Conservation (phyloP, 2,888 invertebrate species). For the Raillietiella orientalis region DNA sequence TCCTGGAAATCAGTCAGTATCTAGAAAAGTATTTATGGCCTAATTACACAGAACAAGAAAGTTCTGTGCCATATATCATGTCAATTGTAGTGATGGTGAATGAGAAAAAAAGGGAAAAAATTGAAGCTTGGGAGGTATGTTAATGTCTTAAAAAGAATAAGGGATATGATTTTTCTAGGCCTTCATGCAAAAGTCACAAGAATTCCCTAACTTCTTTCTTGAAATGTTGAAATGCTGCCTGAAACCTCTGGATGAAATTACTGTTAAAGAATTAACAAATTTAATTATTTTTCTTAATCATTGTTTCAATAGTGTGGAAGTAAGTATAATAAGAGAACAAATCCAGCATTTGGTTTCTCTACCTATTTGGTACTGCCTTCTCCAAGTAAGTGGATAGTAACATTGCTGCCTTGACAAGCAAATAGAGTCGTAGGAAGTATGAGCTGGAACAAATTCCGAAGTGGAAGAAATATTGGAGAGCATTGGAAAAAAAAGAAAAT, state of each 20-base stretch:
- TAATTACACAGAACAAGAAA: slow-evolving; percentile 37
- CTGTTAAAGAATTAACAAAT: slow-evolving; percentile 38
- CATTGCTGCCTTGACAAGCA: slow-evolving; percentile 3
- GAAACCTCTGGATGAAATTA: slow-evolving; percentile 20
- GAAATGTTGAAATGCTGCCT: slow-evolving; percentile 42
- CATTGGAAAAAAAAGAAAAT: slow-evolving; percentile 45
- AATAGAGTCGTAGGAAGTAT: slow-evolving; percentile 36
- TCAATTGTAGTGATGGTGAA: slow-evolving; percentile 95
- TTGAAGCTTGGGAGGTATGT: slow-evolving; percentile 68
- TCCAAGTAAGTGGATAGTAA: slow-evolving; percentile 22
- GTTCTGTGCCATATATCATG: slow-evolving; percentile 61
- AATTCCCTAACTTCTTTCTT: slow-evolving; percentile 49
- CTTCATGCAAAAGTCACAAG: slow-evolving; percentile 37
- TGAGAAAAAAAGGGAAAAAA: slow-evolving; percentile 88
- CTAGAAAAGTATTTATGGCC: slow-evolving; percentile 92
- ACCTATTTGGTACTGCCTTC: slow-evolving; percentile 69
- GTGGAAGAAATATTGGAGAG: slow-evolving; percentile 71
- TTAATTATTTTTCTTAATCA: slow-evolving; percentile 74
- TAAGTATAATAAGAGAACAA: slow-evolving; percentile 65
- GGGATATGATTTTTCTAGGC: slow-evolving; percentile 17
- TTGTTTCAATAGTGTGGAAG: slow-evolving; percentile 91
- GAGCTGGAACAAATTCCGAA: slow-evolving; percentile 57
- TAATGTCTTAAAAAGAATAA: not conserved
- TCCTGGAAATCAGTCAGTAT: slow-evolving; percentile 89
- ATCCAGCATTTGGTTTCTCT: slow-evolving; percentile 65